Conservation (phyloP, 2,113 vertebrate genomes). For the Cathartes aura region DNA sequence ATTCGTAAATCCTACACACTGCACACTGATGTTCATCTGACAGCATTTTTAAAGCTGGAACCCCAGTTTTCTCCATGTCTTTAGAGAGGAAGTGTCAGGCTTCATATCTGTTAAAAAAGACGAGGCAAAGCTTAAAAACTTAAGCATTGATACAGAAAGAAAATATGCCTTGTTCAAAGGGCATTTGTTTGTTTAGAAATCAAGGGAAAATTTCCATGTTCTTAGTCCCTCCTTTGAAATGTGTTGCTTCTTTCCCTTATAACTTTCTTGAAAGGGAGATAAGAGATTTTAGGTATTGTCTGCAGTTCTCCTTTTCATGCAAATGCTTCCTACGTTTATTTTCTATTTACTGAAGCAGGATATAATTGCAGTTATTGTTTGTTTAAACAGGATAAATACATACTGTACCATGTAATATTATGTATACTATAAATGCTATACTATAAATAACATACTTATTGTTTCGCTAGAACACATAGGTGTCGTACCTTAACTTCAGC, state of each 20-base stretch:
- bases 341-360: background rate
- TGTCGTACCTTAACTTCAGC: background rate
- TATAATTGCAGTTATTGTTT: background rate
- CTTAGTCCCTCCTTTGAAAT: background rate
- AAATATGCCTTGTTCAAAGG: background rate
- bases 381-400: background rate
- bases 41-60: background rate
- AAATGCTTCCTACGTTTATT: background rate
- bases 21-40: background rate
- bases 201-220: background rate
- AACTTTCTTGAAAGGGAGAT: background rate
- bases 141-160: background rate
- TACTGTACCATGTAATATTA: background rate
- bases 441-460: background rate
- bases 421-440: background rate
- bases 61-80: background rate
- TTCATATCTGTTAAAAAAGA: background rate
- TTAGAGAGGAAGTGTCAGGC: background rate
- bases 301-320: background rate
- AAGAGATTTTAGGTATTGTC: background rate
- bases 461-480: background rate
- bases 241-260: background rate
- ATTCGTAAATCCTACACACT: background rate
- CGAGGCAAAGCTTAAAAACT: background rate
- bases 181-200: background rate